Evolutionary conservation across 2,113 vertebrate genomes (phyloP), one percentile per base, ranked within the genome.

Genomic region (Rissa tridactyla): DNA sequence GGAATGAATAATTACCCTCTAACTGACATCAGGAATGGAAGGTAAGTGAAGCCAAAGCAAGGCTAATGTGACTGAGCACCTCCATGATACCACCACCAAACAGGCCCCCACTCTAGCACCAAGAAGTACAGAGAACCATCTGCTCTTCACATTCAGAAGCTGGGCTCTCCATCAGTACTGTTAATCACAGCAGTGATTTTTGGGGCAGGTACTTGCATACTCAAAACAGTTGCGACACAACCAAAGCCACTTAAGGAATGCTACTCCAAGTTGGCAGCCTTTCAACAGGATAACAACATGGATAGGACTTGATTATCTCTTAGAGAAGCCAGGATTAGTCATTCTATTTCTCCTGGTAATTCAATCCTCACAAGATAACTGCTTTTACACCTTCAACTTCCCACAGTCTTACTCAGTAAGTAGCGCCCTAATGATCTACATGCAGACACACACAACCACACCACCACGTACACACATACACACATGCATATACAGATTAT

Each of bases 401-500:
- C 94, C 23, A 3, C 84, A 84, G 0, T 38, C 64, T 71, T 73
- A 73, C 61, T 80, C 87, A 62, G 83, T 61, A 49, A 76, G 82
- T 20, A 75, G 81, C 11, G 1, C 57, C 83, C 79, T 83, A 36
- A 76, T 10, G 79, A 91, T 96, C 73, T 51, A 71, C 76, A 79
- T 15, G 40, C 65, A 96, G 91, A n/a, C 84, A 76, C 77, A 86
- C 75, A 68, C 71, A 86, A 49, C 73, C 90, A 65, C 85, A 77
- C 94, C 81, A 76, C 82, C 92, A 82, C 7, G 58, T 30, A 69
- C 90, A 68, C 86, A 68, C 91, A 97, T 46, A 90, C 95, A 95
- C 95, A 87, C 97, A 93, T 94, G 80, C 64, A 96, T 71, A 97
- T 96, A 98, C 97, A 97, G 98, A 98, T 97, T 98, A 97, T 97